Percentiles rank a stretch among this genome's conserved stretches.
phyloP scores from a whole-genome alignment of 2,888 invertebrate species.

The Cataglyphis altisquamis region DNA sequence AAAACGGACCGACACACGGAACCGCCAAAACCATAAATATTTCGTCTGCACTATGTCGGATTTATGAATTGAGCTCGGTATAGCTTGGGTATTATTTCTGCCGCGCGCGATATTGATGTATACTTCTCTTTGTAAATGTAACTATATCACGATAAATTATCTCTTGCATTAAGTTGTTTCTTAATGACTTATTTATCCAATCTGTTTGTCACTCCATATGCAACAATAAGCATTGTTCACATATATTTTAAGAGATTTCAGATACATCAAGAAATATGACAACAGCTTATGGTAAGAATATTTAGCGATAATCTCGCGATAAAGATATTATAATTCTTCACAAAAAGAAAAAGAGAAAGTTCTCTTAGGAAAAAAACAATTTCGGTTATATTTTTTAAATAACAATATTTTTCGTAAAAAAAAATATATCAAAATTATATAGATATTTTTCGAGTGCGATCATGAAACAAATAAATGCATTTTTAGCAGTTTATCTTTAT shows the following conservation, averaged over 20 bases:
- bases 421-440: background rate
- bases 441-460: background rate
- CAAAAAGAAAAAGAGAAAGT: no score
- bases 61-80: background rate
- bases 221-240: background rate
- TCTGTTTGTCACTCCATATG: background rate
- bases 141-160: constrained; percentile 62
- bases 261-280: background rate
- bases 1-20: constrained; percentile 72
- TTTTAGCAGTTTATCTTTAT: constrained; percentile 69
- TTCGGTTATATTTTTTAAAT: background rate
- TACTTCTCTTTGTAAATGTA: constrained; percentile 64
- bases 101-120: constrained; percentile 45
- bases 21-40: constrained; percentile 75
- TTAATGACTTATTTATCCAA: constrained; percentile 22
- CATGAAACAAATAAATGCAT: background rate
- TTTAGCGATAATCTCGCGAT: background rate
- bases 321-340: background rate
- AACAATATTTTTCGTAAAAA: background rate
- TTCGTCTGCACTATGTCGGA: constrained; percentile 21
- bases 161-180: constrained; percentile 38
- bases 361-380: background rate
- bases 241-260: background rate
- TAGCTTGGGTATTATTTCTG: constrained; percentile 7
- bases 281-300: background rate